A percentile compares a stretch with the other conserved stretches of the same genome.
Conservation (phyloP, 2,113 vertebrate species). For the Callipepla californica region DNA sequence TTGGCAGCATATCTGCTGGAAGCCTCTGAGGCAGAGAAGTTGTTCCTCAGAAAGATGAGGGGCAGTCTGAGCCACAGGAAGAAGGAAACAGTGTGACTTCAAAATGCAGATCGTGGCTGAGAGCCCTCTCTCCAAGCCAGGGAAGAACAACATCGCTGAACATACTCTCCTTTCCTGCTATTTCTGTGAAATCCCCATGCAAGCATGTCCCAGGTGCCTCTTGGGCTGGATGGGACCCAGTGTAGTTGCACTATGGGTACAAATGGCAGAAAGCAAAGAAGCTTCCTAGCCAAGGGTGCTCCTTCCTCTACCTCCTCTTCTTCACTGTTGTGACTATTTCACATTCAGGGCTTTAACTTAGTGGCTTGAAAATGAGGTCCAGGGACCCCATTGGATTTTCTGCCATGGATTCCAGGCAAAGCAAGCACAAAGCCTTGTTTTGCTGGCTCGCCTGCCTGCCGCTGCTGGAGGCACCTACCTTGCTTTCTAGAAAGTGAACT, state of each 20-base stretch:
- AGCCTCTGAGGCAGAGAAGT: neutral
- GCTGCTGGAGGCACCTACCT: neutral
- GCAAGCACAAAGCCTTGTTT: neutral
- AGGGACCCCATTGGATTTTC: neutral
- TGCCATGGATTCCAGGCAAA: fast-evolving
- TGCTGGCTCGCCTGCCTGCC: neutral
- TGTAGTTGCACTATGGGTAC: neutral
- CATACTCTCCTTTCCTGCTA: neutral
- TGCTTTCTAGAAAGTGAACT: constrained; percentile 22
- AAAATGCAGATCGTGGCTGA: neutral
- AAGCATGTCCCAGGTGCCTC: neutral
- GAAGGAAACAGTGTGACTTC: neutral
- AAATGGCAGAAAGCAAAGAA: neutral
- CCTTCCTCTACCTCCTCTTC: neutral
- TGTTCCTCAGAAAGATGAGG: neutral
- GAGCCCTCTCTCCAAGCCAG: neutral
- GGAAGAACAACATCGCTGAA: neutral
- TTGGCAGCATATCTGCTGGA: fast-evolving
- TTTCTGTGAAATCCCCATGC: neutral
- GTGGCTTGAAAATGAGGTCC: neutral
- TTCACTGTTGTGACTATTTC: neutral
- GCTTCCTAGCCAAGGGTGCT: neutral
- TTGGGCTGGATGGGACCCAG: neutral
- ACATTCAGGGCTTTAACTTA: neutral
- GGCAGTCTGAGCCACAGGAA: fast-evolving